Conservation (phyloP, 1,140 invertebrate species). For the Ceratina calcarata region DNA sequence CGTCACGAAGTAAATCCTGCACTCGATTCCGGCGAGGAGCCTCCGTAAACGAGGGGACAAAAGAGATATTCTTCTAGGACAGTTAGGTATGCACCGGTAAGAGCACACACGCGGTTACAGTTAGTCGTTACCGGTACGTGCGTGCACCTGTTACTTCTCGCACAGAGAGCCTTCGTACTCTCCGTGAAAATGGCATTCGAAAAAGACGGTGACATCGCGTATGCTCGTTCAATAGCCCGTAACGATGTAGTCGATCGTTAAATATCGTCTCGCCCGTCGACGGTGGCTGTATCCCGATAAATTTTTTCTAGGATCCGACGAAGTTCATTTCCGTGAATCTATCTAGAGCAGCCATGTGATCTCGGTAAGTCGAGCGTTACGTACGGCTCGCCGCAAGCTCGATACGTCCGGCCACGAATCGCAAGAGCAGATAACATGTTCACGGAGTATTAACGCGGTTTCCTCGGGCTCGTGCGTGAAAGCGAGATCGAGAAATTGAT, state of each 20-base stretch:
- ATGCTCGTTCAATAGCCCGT: too few species aligned
- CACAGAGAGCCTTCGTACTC: too few species aligned
- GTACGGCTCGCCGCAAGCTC: too few species aligned
- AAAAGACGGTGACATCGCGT: too few species aligned
- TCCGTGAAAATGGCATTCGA: slow-evolving; percentile 35
- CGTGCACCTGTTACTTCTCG: not conserved
- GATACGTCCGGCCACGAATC: too few species aligned
- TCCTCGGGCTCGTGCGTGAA: slow-evolving; percentile 13
- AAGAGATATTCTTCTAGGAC: slow-evolving; percentile 53
- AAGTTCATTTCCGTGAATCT: not conserved
- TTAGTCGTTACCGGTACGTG: slow-evolving; percentile 39
- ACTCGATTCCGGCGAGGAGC: too few species aligned
- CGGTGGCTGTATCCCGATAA: too few species aligned
- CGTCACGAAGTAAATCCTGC: too few species aligned
- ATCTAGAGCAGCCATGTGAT: not conserved
- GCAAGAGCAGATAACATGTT: slow-evolving; percentile 8
- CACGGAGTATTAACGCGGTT: not conserved
- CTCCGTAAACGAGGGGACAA: not conserved
- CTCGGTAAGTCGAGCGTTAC: not conserved
- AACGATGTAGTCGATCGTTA: too few species aligned
- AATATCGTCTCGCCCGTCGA: too few species aligned
- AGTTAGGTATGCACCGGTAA: slow-evolving; percentile 49
- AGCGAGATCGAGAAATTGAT: slow-evolving; percentile 36
- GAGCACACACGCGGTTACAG: slow-evolving; percentile 51
- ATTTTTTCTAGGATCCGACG: not conserved